Base-by-base conservation (phyloP, 2,888 invertebrate species). In the Scaptomyza flava region DNA sequence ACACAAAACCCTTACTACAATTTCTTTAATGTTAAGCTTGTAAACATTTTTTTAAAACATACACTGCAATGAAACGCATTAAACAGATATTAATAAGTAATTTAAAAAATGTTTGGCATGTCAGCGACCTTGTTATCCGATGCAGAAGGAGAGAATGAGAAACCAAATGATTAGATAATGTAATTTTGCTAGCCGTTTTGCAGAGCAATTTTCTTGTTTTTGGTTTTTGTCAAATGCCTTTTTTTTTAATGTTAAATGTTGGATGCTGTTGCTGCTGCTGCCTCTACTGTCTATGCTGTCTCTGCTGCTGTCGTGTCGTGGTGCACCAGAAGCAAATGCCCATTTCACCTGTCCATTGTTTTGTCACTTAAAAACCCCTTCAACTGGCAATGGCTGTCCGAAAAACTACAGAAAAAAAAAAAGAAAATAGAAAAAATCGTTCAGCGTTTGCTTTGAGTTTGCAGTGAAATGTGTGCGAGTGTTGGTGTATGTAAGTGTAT, bases 341-440 rank as follows among this genome's bases (percentile, higher is more conserved):
- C 47, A 57, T 63, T 66, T 82, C 42, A 64, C 27, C 54, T 83
- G 85, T 73, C 71, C 65, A 60, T 81, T 84, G 69, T 59, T 69
- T 72, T 87, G 84, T 81, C 76, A 78, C 78, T 75, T 81, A 58
- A 68, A 68, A 70, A 50, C 41, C 27, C 48, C 54, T 61, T 62
- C 66, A 70, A 56, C 70, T 75, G 64, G 45, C 61, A 33, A 36
- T 52, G 41, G 14, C 41, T 45, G 47, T 45, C 48, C 30, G 14
- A 53, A 23, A 23, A 30, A 41, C 33, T 20, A 11, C 4, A 2
- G 5, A 8, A 41, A 45, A 34, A 27, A 48, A 12, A 6, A 33
- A 3, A 31, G 5, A 8, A 6, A 12, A 38, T 9, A 45, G 8
- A 14, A 31, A 58, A 58, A 48, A 67, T 66, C 43, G 63, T 45